These are phyloP conservation scores for Temnothorax nylanderi DNA, from an alignment of 1,140 invertebrate genomes.

Conservation along the genomic window DNA sequence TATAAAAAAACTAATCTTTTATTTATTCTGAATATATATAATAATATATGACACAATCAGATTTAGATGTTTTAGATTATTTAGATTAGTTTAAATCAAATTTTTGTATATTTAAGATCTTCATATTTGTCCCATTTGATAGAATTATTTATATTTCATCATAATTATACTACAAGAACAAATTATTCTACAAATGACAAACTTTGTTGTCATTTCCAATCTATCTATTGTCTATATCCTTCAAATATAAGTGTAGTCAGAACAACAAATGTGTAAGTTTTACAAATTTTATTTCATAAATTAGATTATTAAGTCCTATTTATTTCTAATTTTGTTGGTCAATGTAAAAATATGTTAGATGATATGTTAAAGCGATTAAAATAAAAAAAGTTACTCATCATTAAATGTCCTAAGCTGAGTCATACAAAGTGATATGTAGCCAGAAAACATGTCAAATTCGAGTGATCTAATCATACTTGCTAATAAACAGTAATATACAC, in stretches of 20 bases:
- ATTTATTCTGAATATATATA: conserved; percentile 1
- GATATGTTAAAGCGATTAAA: background rate
- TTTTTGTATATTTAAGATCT: background rate
- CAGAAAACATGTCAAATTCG: background rate
- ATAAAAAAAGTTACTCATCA: background rate
- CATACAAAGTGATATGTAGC: conserved; percentile 29
- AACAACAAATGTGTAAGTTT: background rate
- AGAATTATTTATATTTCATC: conserved; percentile 5
- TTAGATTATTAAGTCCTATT: background rate
- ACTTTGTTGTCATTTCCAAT: background rate
- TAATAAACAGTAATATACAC: background rate
- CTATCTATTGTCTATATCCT: background rate
- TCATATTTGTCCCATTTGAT: background rate
- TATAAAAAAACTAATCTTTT: conserved; percentile 17
- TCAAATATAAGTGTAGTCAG: background rate
- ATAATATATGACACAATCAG: background rate
- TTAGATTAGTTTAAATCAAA: background rate
- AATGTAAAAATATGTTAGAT: background rate
- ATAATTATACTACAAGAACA: background rate
- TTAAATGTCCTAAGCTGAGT: background rate
- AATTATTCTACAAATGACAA: background rate
- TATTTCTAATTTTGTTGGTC: background rate
- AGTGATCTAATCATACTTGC: background rate
- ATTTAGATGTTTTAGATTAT: background rate
- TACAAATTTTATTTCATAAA: background rate